phyloP scores from a whole-genome alignment of 2,888 invertebrate species.

The Fabriciana adippe region DNA sequence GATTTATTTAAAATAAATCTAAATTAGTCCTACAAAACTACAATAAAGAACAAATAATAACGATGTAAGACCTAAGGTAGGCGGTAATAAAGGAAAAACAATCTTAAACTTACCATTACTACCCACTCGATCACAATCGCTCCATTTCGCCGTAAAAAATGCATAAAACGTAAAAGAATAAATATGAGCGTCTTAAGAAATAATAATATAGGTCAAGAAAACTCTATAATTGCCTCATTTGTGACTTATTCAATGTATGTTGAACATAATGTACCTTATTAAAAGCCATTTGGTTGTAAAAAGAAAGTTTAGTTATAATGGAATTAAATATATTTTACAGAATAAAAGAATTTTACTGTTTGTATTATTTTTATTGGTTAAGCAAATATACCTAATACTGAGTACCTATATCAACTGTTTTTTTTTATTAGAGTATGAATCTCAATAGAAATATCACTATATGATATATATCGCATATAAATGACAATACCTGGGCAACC shows the following conservation, averaged over 20 bases:
- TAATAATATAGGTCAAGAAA: constrained; percentile 28
- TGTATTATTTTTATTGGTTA: no score
- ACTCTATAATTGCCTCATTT: constrained; percentile 27
- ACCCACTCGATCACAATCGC: constrained; percentile 9
- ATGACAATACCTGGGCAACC: no score
- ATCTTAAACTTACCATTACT: constrained; percentile 1
- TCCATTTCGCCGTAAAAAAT: constrained; percentile 12
- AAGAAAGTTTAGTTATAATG: background rate
- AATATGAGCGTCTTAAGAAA: constrained; percentile 20
- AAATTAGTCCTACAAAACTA: background rate
- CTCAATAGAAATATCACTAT: no score
- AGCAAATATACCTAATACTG: no score
- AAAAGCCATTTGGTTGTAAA: constrained; percentile 2
- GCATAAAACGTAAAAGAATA: constrained; percentile 14
- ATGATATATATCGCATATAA: no score
- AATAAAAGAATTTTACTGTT: no score
- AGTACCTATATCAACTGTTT: no score
- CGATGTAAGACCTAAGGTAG: no score
- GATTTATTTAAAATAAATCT: no score
- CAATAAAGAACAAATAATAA: background rate
- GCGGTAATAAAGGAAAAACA: background rate
- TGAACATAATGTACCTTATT: constrained; percentile 16
- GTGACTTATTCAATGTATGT: constrained; percentile 2
- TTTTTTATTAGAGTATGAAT: no score
- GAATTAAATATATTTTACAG: background rate